Evolutionary conservation across 1,140 invertebrate genomes (phyloP), one percentile per base, ranked within the genome.

Genomic region (Gyrodactylus salaris): DNA sequence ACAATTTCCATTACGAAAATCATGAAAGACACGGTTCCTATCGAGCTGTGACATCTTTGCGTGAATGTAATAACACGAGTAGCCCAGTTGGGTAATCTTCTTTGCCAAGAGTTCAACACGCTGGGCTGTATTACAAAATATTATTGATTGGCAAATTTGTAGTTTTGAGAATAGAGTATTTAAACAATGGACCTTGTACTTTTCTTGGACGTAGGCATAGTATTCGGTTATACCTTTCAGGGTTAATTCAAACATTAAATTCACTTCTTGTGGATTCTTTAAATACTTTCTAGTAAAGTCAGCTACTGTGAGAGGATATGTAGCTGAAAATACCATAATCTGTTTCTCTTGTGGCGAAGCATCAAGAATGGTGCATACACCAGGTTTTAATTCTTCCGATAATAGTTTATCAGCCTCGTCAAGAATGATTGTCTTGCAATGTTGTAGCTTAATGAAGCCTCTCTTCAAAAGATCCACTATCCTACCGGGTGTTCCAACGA

Each of bases 381-480:
- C n/a, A 20, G 20, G 26, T 69, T 73, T 26, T 25, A 73, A 73
- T 25, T 73, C 72, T 21, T 21, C 34, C 26, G 72, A 73, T 1
- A 73, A 25, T 21, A 73, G 27, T 54, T 70, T 74, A 23, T 74
- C 73, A 70, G 73, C 73, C 78, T 99, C 95, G 84, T 99, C 95
- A 76, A 99, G 84, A 77, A 98, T 91, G 77, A 98, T 84, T 82
- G 92, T 94, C 82, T 87, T 87, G 85, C 95, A 99, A 76, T 91
- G 86, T 76, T 91, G 87, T 86, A 95, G 91, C 27, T 82, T 79
- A 21, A 94, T 92, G 77, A 98, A 89, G 80, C 91, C 88, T 82
- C 98, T 98, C 82, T 98, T 94, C 88, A 99, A 94, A 78, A 99
- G 85, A 86, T 99, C 95, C 78, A 98, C 86, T 82, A 99, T 97